A percentile compares a stretch with the other conserved stretches of the same genome.
phyloP scores from a whole-genome alignment of 30 jellyfish, hydroid and myxozoan genomes.

The Cassiopea andromeda region DNA sequence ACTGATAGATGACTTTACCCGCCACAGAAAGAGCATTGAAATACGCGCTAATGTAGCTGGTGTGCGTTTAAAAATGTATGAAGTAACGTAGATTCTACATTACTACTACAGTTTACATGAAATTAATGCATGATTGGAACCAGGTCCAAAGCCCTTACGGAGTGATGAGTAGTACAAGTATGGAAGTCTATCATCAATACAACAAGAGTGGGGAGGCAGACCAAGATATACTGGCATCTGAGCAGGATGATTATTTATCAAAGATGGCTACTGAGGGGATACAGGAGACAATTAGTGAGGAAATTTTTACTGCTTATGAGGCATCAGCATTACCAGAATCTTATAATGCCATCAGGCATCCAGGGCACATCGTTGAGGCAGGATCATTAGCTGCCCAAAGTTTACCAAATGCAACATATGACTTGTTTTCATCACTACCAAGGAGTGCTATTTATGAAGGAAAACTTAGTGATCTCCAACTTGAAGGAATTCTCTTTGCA shows the following conservation, averaged over 20 bases:
- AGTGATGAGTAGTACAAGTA: no score
- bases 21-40: no score
- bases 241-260: constrained; percentile 71
- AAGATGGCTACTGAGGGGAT: constrained; percentile 74
- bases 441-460: constrained; percentile 65
- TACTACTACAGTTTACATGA: no score
- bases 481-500: constrained; percentile 94
- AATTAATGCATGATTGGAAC: no score
- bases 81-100: no score
- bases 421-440: constrained; percentile 57
- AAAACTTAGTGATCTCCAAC: constrained; percentile 87
- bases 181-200: no score
- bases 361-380: constrained; percentile 95
- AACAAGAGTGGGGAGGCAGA: no score
- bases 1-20: no score
- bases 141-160: no score
- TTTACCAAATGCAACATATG: constrained; percentile 73
- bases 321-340: constrained; percentile 78
- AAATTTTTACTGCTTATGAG: constrained; percentile 67
- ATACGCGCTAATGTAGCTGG: no score
- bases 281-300: constrained; percentile 75
- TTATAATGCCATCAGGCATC: constrained; percentile 71
- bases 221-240: constrained; percentile 1
- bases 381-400: constrained; percentile 91
- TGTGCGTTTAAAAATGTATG: no score